phyloP scores from a whole-genome alignment of 2,113 vertebrate species.

The Catharus minimus region DNA sequence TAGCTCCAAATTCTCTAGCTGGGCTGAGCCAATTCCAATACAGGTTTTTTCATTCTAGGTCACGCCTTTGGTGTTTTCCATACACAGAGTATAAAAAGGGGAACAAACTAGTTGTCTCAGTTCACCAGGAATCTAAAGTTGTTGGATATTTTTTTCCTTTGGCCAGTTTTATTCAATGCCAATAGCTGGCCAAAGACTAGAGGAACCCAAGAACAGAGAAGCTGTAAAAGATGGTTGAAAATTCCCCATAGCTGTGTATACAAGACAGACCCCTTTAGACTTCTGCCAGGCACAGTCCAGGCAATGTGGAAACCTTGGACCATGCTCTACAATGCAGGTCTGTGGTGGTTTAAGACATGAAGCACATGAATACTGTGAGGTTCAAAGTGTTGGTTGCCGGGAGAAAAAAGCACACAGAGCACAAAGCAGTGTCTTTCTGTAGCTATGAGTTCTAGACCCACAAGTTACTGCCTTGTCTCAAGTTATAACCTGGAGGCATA shows the following conservation, averaged over 20 bases:
- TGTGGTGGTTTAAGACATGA: not conserved
- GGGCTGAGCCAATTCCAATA: not conserved
- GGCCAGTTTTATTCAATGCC: not conserved
- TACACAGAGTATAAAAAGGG: not conserved
- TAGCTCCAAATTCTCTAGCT: not conserved
- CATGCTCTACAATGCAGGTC: not conserved
- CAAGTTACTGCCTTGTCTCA: conserved; percentile 34
- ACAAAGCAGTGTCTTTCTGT: conserved; percentile 55
- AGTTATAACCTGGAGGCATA: conserved; percentile 55
- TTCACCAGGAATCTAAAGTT: not conserved
- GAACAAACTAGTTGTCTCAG: not conserved
- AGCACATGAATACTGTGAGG: not conserved
- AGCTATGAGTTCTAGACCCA: conserved; percentile 7
- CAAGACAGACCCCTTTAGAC: not conserved
- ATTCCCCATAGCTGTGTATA: not conserved
- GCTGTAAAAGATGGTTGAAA: not conserved
- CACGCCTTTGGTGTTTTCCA: not conserved
- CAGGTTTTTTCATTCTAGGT: not conserved
- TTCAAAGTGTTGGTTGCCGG: not conserved
- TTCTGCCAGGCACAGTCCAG: not conserved
- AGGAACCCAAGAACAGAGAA: not conserved
- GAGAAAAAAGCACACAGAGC: not conserved
- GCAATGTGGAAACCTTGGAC: not conserved
- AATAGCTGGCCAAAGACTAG: not conserved
- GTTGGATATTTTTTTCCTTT: not conserved